Base-by-base conservation (phyloP, 2,888 invertebrate genomes). In the Alloplasta piceator region DNA sequence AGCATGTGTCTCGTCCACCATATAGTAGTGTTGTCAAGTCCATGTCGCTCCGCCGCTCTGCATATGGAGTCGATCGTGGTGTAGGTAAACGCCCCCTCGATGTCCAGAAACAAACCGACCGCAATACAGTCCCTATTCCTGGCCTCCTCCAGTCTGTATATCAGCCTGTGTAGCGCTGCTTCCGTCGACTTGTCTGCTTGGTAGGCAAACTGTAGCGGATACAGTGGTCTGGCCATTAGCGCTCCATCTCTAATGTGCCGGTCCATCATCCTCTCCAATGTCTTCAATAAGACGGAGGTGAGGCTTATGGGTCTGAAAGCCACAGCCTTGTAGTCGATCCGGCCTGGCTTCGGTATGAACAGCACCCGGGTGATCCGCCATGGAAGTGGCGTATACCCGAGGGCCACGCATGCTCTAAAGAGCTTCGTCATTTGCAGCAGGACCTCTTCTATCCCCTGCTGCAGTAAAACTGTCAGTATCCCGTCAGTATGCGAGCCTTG, bases 251-350 rank as follows among this genome's bases (percentile, higher is more conserved):
- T 80, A 0, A 85, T 80, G 50, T 82, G 39, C 38, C 83, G 70
- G 50, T 85, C 84, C 7, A 86, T 74, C 26, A 86, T 67, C 58
- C 82, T 82, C 50, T 87, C 86, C 63, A 86, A 4, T 0, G 83
- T 85, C 48, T 87, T 86, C 0, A 87, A 70, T 0, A 85, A 36
- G 39, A 86, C 85, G 1, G 85, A 87, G 0, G 71, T 84, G 0
- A 87, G 66, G 64, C 83, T 85, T 6, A 86, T 86, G 0, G 85
- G 86, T 70, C 82, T 67, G 36, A 66, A 85, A 0, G 75, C 60
- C 14, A 84, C 84, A 0, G 80, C 70, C 38, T 50, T 55, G 48
- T 87, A 78, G 26, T 67, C 50, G 2, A 26, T 41, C n/a, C 71
- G 61, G 0, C 84, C 84, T 0, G 80, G 78, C 67, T 85, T 86